Percentiles rank a stretch among this genome's conserved stretches.
Conservation (phyloP, 1,140 invertebrate species). For the Drosophila truncata region DNA sequence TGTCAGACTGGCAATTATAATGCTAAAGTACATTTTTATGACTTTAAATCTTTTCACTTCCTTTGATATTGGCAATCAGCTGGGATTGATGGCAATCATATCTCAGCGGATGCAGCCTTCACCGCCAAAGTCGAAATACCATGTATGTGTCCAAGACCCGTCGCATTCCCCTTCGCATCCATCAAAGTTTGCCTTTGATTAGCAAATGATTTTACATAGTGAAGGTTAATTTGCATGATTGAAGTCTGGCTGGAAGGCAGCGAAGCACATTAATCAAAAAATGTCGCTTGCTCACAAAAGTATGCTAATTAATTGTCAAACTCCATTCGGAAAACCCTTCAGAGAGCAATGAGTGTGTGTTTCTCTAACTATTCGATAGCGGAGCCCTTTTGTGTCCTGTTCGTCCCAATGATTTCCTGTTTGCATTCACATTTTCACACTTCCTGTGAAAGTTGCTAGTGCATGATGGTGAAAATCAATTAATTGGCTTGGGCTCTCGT, state of each 20-base stretch:
- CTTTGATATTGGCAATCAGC: too few relatives aligned
- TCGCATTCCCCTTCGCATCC: slow-evolving; percentile 32
- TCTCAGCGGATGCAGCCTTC: slow-evolving; percentile 32
- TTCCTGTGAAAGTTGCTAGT: too few relatives aligned
- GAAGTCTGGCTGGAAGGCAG: slow-evolving; percentile 22
- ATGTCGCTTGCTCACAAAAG: slow-evolving; percentile 38
- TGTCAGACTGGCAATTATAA: background rate
- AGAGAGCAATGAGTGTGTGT: background rate
- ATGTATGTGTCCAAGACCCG: background rate
- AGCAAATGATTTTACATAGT: slow-evolving; percentile 30
- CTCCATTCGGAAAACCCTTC: slow-evolving; percentile 1
- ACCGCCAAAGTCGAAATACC: background rate
- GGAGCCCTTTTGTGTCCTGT: background rate
- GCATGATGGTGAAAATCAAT: too few relatives aligned
- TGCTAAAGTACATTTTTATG: too few relatives aligned
- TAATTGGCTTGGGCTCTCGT: too few relatives aligned
- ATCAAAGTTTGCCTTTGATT: slow-evolving; percentile 45
- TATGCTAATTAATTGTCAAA: slow-evolving; percentile 42
- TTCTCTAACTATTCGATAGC: background rate
- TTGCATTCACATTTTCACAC: too few relatives aligned
- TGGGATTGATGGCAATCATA: too few relatives aligned
- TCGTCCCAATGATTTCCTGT: slow-evolving; percentile 1
- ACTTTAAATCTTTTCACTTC: too few relatives aligned
- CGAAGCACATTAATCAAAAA: slow-evolving; percentile 38
- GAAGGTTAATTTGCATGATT: slow-evolving; percentile 51